These are phyloP conservation scores for Perdita meconis DNA, from an alignment of 2,888 invertebrate genomes.

Conservation along the genomic window DNA sequence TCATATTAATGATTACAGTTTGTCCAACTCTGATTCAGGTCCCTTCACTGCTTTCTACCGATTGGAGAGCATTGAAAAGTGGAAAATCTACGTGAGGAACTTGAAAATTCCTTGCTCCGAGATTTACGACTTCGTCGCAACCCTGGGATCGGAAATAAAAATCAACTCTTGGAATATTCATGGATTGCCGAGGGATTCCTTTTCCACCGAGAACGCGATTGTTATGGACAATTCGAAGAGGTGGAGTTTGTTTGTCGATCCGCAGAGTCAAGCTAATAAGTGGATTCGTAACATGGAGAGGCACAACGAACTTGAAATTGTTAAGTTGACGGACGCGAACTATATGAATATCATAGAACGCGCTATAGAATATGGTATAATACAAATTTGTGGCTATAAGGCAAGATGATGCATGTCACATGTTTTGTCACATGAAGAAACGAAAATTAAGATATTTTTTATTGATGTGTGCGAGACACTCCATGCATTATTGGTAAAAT, in stretches of 20 bases:
- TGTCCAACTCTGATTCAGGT: no score
- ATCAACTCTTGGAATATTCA: slow-evolving; percentile 87
- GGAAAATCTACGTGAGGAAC: slow-evolving; percentile 84
- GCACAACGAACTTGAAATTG: slow-evolving; percentile 84
- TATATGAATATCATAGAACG: slow-evolving; percentile 82
- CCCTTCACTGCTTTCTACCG: slow-evolving; percentile 85
- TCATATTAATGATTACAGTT: no score
- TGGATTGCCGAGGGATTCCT: slow-evolving; percentile 87
- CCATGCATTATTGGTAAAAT: no score
- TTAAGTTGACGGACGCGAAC: slow-evolving; percentile 85
- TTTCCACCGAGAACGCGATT: slow-evolving; percentile 88
- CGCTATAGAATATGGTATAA: slow-evolving; percentile 59
- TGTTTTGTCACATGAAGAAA: no score
- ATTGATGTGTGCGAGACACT: no score
- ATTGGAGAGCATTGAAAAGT: slow-evolving; percentile 80
- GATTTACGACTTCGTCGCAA: slow-evolving; percentile 85
- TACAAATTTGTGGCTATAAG: no score
- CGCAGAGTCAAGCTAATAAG: slow-evolving; percentile 87
- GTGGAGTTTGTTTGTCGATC: slow-evolving; percentile 88
- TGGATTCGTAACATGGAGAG: slow-evolving; percentile 88
- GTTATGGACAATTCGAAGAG: slow-evolving; percentile 86
- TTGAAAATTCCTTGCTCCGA: slow-evolving; percentile 85
- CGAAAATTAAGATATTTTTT: no score
- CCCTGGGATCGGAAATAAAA: slow-evolving; percentile 86
- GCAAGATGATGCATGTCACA: no score